These are phyloP conservation scores for Sarotherodon lohbergeri DNA, from an alignment of 2,113 vertebrate genomes.

Conservation along the genomic window DNA sequence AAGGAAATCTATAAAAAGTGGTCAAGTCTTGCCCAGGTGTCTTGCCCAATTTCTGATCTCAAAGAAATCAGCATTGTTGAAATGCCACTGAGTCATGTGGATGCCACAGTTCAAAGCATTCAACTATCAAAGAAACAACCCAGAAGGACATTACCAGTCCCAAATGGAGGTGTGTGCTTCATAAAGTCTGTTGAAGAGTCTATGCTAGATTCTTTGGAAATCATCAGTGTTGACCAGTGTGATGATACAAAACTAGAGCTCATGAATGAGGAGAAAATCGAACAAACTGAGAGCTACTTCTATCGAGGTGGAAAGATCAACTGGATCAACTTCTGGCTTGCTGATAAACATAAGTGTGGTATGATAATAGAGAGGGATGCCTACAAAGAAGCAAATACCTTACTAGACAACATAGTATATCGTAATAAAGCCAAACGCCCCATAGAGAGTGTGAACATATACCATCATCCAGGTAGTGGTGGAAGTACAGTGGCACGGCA, in stretches of 20 bases:
- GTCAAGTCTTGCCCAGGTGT: conserved; percentile 61
- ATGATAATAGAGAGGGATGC: conserved; percentile 66
- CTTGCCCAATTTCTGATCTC: conserved; percentile 34
- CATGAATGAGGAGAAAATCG: conserved; percentile 41
- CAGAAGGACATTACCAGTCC: conserved; percentile 52
- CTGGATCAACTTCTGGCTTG: conserved; percentile 75
- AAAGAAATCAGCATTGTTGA: conserved; percentile 63
- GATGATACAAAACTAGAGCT: conserved; percentile 50
- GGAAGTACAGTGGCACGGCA: conserved; percentile 76
- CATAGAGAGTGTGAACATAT: conserved; percentile 68
- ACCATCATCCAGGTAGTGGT: conserved; percentile 75
- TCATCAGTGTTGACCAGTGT: conserved; percentile 68
- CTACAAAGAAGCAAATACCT: conserved; percentile 25
- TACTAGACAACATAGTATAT: conserved; percentile 34
- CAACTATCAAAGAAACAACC: conserved; percentile 35
- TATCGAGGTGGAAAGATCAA: conserved; percentile 71
- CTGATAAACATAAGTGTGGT: conserved; percentile 60
- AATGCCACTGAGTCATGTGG: conserved; percentile 69
- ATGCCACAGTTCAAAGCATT: conserved; percentile 63
- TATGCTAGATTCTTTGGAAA: conserved; percentile 66
- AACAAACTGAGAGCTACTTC: conserved; percentile 65
- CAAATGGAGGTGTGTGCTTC: conserved; percentile 28
- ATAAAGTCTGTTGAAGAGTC: conserved; percentile 54
- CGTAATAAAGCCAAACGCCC: background rate
- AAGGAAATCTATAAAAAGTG: conserved; percentile 62